Base-by-base conservation (phyloP, 2,113 vertebrate species). In the Strigops habroptila region DNA sequence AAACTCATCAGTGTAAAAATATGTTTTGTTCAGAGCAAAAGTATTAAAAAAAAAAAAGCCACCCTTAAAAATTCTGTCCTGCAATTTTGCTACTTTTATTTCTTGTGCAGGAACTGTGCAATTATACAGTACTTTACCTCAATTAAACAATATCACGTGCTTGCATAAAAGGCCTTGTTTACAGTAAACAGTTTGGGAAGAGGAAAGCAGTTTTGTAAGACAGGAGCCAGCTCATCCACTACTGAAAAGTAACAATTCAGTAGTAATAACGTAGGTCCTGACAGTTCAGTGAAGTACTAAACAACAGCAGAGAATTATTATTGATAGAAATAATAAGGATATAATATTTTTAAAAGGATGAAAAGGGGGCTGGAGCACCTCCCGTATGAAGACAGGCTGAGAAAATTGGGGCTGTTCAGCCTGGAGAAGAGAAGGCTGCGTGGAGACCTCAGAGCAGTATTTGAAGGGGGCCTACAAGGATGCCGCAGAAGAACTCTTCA, bases 1-100 rank as follows among this genome's bases (percentile, higher is more conserved):
- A 97, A 97, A 89, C 73, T 95, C 88, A 95, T 94, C 84, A 83
- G 65, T 62, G 84, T 76, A 97, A 95, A 97, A 97, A 94, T 96
- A 76, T 68, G 33, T 95, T 97, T 97, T 96, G 64, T 93, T 96
- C 67, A 79, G 49, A 94, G 53, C 3, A 17, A 21, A 81, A 83
- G 39, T 82, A 86, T 93, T n/a, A n/a, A 87, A 91, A 87, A 88
- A 62, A 13, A 44, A 70, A 57, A 37, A 17, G 21, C 31, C 63
- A 67, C 14, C 52, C 65, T 80, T 82, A 83, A 93, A 96, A 93
- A 88, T 73, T 86, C 44, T 31, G 81, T 93, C 86, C 41, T 89
- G n/a, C 75, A 86, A 65, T 83, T 93, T 90, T 78, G 35, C 33
- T 93, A 71, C 51, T 91, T 88, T 90, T 90, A 73, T 92, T 97